Conservation (phyloP, 2,888 invertebrate species). For the Limnephilus marmoratus region DNA sequence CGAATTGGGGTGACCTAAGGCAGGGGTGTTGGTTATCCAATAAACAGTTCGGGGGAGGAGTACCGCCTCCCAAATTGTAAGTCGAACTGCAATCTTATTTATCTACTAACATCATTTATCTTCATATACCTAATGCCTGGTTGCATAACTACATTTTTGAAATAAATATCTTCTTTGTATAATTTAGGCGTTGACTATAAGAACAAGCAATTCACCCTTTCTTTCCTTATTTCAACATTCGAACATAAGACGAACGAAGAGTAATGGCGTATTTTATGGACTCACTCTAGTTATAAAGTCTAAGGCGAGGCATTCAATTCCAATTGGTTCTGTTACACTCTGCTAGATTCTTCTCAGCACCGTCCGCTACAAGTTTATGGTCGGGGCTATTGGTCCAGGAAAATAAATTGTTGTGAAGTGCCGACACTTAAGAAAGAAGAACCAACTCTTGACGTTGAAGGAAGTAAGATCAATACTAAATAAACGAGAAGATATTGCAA, state of each 20-base stretch:
- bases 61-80: no score
- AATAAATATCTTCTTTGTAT: no score
- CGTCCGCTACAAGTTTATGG: neutral
- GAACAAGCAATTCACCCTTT: neutral
- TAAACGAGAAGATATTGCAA: neutral
- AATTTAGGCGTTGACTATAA: neutral
- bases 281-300: neutral
- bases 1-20: no score
- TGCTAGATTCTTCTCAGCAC: neutral
- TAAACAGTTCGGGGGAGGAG: no score
- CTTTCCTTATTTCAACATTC: neutral
- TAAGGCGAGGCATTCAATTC: neutral
- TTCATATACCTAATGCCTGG: no score
- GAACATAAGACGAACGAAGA: neutral
- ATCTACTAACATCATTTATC: no score
- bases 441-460: neutral
- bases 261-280: neutral
- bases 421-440: neutral
- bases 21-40: no score
- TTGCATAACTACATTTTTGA: no score
- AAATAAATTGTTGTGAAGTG: neutral
- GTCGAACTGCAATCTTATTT: no score
- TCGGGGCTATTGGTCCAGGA: neutral
- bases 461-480: neutral
- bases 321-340: neutral